These are phyloP conservation scores for Larimichthys crocea DNA, from an alignment of 2,113 vertebrate genomes.

Conservation along the genomic window DNA sequence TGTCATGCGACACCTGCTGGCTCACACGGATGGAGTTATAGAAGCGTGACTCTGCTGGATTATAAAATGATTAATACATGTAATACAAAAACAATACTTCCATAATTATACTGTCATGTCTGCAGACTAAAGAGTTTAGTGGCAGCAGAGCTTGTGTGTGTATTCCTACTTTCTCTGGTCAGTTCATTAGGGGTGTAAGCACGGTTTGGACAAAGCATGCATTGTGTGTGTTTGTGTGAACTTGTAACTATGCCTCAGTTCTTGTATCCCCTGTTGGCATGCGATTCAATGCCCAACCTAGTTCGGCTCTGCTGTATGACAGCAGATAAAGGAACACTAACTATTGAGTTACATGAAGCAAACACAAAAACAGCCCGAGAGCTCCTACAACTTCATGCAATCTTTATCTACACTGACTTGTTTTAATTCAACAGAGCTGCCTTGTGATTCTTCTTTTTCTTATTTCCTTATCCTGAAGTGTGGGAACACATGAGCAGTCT, in stretches of 20 bases:
- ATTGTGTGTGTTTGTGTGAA: constrained; percentile 27
- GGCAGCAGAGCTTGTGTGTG: not conserved
- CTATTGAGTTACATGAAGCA: not conserved
- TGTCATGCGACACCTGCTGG: not conserved
- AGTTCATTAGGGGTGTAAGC: not conserved
- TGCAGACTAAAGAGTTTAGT: no score
- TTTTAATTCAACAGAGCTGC: not conserved
- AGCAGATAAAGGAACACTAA: not conserved
- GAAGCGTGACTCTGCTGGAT: constrained; percentile 23
- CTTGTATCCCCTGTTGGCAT: not conserved
- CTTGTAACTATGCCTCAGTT: not conserved
- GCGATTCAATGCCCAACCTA: not conserved
- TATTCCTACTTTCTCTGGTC: not conserved
- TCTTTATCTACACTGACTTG: not conserved
- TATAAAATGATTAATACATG: not conserved
- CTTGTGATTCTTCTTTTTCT: no score
- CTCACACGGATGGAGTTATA: not conserved
- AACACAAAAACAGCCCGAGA: not conserved
- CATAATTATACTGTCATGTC: no score
- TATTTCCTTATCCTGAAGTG: not conserved
- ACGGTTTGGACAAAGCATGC: not conserved
- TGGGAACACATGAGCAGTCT: not conserved
- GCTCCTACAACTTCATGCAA: not conserved
- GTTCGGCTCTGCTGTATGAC: no score
- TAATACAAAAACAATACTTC: no score